A percentile compares a stretch with the other conserved stretches of the same genome.
phyloP scores from a whole-genome alignment of 2,113 vertebrate species.

The Leucosticte australis region DNA sequence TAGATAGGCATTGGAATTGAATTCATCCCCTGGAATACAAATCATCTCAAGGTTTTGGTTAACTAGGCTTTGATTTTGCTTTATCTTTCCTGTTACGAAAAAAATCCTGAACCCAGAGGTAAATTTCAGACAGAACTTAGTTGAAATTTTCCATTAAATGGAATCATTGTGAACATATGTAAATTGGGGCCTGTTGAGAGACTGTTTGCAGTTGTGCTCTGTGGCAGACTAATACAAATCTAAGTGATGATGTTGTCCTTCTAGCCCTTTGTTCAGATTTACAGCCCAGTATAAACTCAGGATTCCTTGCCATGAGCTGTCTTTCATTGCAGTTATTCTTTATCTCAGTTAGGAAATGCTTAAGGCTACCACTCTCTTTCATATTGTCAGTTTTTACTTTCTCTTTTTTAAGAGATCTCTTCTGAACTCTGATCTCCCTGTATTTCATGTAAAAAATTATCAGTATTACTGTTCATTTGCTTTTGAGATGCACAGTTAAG shows the following conservation, averaged over 20 bases:
- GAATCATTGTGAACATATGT: background rate
- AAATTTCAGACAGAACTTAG: background rate
- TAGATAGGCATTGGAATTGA: background rate
- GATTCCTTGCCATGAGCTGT: background rate
- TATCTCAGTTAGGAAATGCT: conserved; percentile 4
- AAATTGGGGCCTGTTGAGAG: background rate
- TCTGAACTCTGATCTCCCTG: background rate
- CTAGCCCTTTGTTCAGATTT: background rate
- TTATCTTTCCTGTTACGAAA: background rate
- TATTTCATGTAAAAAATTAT: conserved; percentile 13
- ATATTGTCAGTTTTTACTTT: conserved; percentile 12
- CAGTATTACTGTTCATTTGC: conserved; percentile 25
- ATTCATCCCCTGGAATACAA: background rate
- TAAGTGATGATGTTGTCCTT: background rate
- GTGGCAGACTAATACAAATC: background rate
- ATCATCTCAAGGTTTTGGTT: background rate
- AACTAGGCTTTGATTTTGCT: background rate
- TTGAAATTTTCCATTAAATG: background rate
- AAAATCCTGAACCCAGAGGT: background rate
- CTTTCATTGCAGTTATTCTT: background rate
- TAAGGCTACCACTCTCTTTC: background rate
- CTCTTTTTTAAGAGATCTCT: background rate
- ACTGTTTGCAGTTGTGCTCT: background rate
- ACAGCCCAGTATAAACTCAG: background rate
- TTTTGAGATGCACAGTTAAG: conserved; percentile 20